A percentile compares a stretch with the other conserved stretches of the same genome.
phyloP scores from a whole-genome alignment of 2,888 invertebrate genomes.

The Dromius quadrimaculatus region DNA sequence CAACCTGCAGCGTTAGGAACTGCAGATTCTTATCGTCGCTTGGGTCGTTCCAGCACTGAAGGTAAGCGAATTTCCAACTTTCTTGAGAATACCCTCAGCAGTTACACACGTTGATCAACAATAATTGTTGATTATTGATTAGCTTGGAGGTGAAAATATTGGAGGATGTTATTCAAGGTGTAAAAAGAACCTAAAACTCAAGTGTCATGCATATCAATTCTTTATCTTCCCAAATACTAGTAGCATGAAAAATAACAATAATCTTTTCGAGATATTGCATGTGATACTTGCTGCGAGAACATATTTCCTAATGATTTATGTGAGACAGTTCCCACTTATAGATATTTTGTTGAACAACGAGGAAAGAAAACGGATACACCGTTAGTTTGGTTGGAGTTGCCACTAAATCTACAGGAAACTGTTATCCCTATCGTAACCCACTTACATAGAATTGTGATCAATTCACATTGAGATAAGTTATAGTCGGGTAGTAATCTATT shows the following conservation, averaged over 20 bases:
- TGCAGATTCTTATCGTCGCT: no score
- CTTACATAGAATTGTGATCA: constrained; percentile 5
- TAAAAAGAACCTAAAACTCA: constrained; percentile 2
- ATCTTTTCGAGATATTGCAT: constrained; percentile 9
- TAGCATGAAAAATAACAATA: constrained; percentile 17
- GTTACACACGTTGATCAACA: no score
- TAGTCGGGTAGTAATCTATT: neutral
- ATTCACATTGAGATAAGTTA: neutral
- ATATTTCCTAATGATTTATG: constrained; percentile 26
- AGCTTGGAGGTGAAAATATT: no score
- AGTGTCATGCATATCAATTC: constrained; percentile 4
- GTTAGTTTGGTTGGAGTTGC: constrained; percentile 6
- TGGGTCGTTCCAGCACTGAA: no score
- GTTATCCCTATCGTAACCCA: neutral
- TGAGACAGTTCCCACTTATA: neutral
- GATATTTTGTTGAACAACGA: no score
- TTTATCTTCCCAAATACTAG: neutral
- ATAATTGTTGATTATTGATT: no score
- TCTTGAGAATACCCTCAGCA: no score
- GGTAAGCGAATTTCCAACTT: no score
- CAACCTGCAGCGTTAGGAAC: no score
- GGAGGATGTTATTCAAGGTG: no score
- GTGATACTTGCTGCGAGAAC: neutral
- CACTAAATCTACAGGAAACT: neutral
- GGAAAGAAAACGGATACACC: constrained; percentile 1